phyloP scores from a whole-genome alignment of 2,888 invertebrate species.

The Neoaliturus tenellus region DNA sequence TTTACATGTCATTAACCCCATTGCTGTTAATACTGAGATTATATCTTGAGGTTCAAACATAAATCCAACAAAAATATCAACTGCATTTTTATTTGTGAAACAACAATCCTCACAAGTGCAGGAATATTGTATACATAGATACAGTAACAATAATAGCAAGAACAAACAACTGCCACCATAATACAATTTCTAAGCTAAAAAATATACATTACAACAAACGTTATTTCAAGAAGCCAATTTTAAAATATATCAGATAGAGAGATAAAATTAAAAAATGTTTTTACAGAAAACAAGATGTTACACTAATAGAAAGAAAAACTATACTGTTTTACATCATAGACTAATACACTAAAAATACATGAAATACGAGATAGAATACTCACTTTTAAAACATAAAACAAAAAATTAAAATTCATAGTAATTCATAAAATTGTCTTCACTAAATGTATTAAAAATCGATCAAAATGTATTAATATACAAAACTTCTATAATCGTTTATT shows the following conservation, averaged over 20 bases:
- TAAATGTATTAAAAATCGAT: neutral
- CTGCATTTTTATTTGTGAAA: conserved; percentile 35
- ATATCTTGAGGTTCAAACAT: no score
- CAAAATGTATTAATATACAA: neutral
- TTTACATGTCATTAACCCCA: no score
- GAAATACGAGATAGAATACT: neutral
- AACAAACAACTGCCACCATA: conserved; percentile 36
- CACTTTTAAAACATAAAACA: no score
- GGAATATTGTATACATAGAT: conserved; percentile 6
- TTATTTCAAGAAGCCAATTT: neutral
- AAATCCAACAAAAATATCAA: neutral
- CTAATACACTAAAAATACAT: no score
- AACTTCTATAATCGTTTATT: neutral
- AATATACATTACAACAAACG: neutral
- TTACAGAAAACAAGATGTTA: neutral
- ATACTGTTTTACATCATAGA: neutral
- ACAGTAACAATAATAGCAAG: conserved; percentile 27
- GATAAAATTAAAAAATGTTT: neutral
- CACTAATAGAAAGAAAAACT: neutral
- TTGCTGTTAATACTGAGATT: no score
- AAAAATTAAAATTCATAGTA: no score
- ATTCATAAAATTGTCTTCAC: no score
- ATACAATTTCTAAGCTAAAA: neutral
- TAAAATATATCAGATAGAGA: neutral
- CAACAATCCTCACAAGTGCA: conserved; percentile 33